Evolutionary conservation across 2,888 invertebrate genomes (phyloP), one percentile per base, ranked within the genome.

Genomic region (Altica lythri): DNA sequence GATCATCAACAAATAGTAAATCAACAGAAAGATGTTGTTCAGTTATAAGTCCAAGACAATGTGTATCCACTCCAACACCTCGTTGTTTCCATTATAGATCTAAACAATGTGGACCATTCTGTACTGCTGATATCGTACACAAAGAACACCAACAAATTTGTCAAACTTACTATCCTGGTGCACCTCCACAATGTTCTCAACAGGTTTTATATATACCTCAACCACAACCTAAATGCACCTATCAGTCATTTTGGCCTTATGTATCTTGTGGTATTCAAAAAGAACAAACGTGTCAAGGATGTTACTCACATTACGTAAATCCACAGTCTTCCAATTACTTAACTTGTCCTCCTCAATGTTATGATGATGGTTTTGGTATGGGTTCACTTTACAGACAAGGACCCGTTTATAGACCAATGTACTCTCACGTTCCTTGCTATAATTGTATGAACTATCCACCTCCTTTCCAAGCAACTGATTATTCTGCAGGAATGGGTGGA

Each of bases 31-130:
- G 53, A 30, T 78, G 78, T 55, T 78, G 78, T 51, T 65, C 67
- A 2, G 70, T 76, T 9, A 68, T 77, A 13, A 71, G 75, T 16
- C 77, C 77, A 2, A 66, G 73, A 48, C 72, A 75, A 55, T 78
- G 77, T 53, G 61, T 68, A 2, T 66, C 66, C 65, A 62, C 5
- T 53, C 61, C 14, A 40, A 60, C 19, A 66, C 63, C 60, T 71
- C 74, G 68, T 52, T 78, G 78, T 56, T 74, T 72, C 54, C 76
- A 76, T 55, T 68, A 70, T 35, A 66, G 75, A 40, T 67, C 68
- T 13, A 64, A 64, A 42, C 67, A 69, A 30, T 78, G 78, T 56
- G 74, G 75, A 2, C 56, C 61, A 10, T 65, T 72, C 16, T 78
- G 77, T 60, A 60, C 60, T 10, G 64, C 75, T 4, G 52, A 66